Evolutionary conservation across 2,113 vertebrate species (phyloP).

Genomic region (Coreoperca whiteheadi): DNA sequence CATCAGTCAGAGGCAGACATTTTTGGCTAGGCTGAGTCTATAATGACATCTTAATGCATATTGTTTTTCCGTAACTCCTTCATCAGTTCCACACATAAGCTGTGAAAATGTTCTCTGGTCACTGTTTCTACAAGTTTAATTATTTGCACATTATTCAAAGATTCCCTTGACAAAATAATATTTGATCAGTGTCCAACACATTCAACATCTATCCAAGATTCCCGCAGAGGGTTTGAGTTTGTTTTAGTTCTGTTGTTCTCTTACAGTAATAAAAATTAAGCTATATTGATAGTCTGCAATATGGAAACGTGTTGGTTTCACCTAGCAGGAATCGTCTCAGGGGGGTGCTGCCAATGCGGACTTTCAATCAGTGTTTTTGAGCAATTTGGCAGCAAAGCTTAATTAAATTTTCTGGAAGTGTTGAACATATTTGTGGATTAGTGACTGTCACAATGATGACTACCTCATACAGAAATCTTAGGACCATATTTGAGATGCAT

Average conservation of each 20-base stretch:
- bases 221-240: slow-evolving; percentile 5
- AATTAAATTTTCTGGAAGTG: slow-evolving; percentile 7
- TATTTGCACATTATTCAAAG: not conserved
- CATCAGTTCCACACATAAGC: not conserved
- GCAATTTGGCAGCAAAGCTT: slow-evolving; percentile 28
- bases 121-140: not conserved
- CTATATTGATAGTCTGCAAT: not conserved
- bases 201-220: not conserved
- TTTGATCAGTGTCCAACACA: slow-evolving; percentile 12
- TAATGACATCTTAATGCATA: not conserved
- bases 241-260: slow-evolving; percentile 1
- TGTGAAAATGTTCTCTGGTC: not conserved
- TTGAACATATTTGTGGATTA: slow-evolving; percentile 19
- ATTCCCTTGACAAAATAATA: not conserved
- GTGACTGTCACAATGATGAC: slow-evolving; percentile 31
- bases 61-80: not conserved
- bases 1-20: not conserved
- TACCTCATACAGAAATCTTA: slow-evolving; percentile 15
- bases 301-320: not conserved
- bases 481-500: slow-evolving; percentile 6
- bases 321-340: not conserved
- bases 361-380: slow-evolving; percentile 9
- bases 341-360: slow-evolving; percentile 4
- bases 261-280: not conserved
- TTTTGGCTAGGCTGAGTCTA: not conserved